Evolutionary conservation across 2,113 vertebrate species (phyloP), one percentile per base, ranked within the genome.

Genomic region (Bubo blakistoni): DNA sequence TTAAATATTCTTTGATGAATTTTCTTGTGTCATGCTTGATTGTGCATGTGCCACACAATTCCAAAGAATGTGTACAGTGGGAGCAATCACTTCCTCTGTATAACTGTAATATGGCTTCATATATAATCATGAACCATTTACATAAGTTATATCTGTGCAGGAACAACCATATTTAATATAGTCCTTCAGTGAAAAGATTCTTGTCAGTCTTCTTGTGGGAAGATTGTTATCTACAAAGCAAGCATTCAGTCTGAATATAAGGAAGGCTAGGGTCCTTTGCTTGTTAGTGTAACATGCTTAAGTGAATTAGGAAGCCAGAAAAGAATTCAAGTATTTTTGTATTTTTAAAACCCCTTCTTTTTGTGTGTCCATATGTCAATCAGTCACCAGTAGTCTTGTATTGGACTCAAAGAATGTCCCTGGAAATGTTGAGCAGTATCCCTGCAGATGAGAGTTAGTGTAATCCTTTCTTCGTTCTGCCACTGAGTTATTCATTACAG

Each of bases 1-100:
- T 96, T 90, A 90, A 96, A 96, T 92, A 95, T 88, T 92, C 90
- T 97, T 95, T 98, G 97, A 98, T 97, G 63, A 92, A 98, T 97
- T 91, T 92, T 96, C 90, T 94, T 97, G 84, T 96, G 94, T 91
- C 93, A 88, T 93, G 61, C 92, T 95, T 92, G 89, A 94, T 88
- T 92, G 93, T 95, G 70, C 94, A 92, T 25, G 74, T 95, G 91
- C 88, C 92, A 94, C 69, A 96, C 55, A 78, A 49, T 90, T 96
- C 71, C 90, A 92, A 94, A 69, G 73, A 96, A 96, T 91, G 74
- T 7, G 61, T 96, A 90, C 72, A 94, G 67, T 95, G 96, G 89
- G 92, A 97, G 86, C 92, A 95, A 96, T 97, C 52, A 42, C 80
- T 97, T 92, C 87, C 94, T 49, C 61, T 92, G 12, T 76, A 34